Evolutionary conservation across 2,888 invertebrate species (phyloP).

Genomic region (Congeria kusceri): DNA sequence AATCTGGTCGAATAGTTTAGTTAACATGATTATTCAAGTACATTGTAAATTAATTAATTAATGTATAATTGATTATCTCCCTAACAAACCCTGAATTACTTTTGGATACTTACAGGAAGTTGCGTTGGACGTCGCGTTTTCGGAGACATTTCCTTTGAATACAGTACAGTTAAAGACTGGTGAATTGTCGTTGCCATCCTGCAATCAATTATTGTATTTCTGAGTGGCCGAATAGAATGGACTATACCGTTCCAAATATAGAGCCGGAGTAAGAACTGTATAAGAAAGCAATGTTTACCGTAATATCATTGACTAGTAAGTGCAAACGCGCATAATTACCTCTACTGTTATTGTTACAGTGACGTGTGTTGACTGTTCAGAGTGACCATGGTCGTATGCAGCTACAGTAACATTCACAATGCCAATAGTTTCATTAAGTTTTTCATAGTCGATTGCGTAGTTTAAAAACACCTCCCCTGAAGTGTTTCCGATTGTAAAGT

Average conservation of each 20-base stretch:
- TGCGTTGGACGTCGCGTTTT: constrained; percentile 42
- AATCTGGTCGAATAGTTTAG: no score
- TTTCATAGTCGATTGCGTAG: constrained; percentile 44
- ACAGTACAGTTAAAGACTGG: constrained; percentile 29
- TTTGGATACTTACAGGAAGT: constrained; percentile 24
- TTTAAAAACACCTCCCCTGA: constrained; percentile 38
- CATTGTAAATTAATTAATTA: no score
- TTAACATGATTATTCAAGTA: no score
- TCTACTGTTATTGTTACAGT: constrained; percentile 41
- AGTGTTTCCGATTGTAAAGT: constrained; percentile 23
- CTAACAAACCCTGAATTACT: no score
- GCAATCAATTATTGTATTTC: constrained; percentile 3
- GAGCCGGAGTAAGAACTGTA: no score
- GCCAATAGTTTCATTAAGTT: constrained; percentile 22
- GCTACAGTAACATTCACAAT: constrained; percentile 26
- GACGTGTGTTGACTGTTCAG: constrained; percentile 3
- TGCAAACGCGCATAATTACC: constrained; percentile 31
- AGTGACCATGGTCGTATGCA: constrained; percentile 38
- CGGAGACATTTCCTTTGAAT: constrained; percentile 24
- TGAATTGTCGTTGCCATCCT: constrained; percentile 57
- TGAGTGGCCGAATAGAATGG: no score
- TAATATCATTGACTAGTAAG: no score
- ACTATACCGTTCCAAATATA: no score
- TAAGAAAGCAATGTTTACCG: no score
- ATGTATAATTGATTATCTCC: no score